A percentile compares a stretch with the other conserved stretches of the same genome.
These are phyloP conservation scores for Muricea muricata DNA, from an alignment of 92 coral and sea anemone species.

Conservation along the genomic window DNA sequence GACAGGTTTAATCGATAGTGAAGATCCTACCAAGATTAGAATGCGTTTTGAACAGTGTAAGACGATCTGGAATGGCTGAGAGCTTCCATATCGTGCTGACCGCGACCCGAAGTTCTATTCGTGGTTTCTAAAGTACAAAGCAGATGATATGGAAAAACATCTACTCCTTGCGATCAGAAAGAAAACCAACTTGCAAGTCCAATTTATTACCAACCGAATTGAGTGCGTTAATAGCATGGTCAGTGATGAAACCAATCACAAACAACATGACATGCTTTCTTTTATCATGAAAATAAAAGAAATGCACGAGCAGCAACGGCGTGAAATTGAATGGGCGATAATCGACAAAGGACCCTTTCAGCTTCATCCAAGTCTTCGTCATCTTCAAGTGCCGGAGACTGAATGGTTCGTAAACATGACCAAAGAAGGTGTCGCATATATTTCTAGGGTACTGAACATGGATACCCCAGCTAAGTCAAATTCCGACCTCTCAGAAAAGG, in stretches of 20 bases:
- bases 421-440: not conserved
- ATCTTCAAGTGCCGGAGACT: not conserved
- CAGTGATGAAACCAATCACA: too few species aligned
- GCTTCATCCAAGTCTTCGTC: too few species aligned
- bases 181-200: not conserved
- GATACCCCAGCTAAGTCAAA: too few species aligned
- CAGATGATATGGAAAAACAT: not conserved
- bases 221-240: too few species aligned
- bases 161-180: too few species aligned
- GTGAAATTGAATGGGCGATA: conserved; percentile 14
- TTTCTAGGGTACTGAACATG: not conserved
- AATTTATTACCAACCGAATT: not conserved
- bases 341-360: conserved; percentile 26
- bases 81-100: not conserved
- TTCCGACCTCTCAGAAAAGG: too few species aligned
- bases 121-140: conserved; percentile 7
- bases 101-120: not conserved
- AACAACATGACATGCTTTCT: too few species aligned
- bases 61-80: conserved; percentile 2
- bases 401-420: not conserved
- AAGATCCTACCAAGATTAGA: not conserved
- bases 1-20: not conserved
- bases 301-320: not conserved
- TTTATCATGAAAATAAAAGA: conserved; percentile 8
- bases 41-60: not conserved